Evolutionary conservation across 1,140 invertebrate species (phyloP).

Genomic region (Daktulosphaira vitifoliae): DNA sequence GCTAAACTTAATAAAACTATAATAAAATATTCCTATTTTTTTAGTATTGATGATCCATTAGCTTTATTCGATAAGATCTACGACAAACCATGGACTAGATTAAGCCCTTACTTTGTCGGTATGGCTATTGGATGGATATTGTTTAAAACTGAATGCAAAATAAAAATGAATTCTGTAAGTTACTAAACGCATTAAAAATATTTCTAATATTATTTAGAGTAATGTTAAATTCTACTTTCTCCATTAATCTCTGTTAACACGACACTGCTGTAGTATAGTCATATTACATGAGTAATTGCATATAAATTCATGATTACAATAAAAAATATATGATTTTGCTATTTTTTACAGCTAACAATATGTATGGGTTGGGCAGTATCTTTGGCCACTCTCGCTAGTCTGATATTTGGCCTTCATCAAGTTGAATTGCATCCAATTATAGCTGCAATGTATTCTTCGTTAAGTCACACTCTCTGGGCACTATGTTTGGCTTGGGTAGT

Average conservation of each 20-base stretch:
- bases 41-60: constrained; percentile 64
- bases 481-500: constrained; percentile 75
- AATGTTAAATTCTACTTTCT: no score
- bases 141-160: constrained; percentile 71
- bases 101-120: constrained; percentile 72
- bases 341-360: constrained; percentile 51
- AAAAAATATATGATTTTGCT: not conserved
- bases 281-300: no score
- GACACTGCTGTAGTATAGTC: not conserved
- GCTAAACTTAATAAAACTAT: not conserved
- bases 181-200: no score
- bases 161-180: constrained; percentile 60
- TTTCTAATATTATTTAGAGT: not conserved
- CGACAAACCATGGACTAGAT: constrained; percentile 75
- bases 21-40: not conserved
- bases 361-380: constrained; percentile 59
- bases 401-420: constrained; percentile 68
- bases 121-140: constrained; percentile 74
- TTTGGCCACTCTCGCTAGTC: constrained; percentile 53
- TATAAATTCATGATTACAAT: not conserved
- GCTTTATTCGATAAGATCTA: constrained; percentile 79
- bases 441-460: constrained; percentile 69
- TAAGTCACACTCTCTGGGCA: constrained; percentile 78
- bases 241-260: no score
- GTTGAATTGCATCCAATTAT: constrained; percentile 56